phyloP scores from a whole-genome alignment of 1,140 invertebrate genomes.

The Sipha flava region DNA sequence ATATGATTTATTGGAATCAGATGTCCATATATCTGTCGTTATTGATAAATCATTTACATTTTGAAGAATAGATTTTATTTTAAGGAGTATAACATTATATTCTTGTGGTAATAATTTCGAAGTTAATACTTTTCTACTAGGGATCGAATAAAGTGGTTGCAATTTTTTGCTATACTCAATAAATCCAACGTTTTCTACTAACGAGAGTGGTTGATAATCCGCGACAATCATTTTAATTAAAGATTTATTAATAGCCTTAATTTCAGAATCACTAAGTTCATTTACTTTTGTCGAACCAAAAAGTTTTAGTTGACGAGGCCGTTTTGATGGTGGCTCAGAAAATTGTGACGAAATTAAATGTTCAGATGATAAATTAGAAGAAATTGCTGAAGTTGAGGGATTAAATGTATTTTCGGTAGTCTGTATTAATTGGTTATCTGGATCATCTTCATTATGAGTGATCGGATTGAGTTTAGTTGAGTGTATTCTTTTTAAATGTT shows the following conservation, averaged over 20 bases:
- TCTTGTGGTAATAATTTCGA: neutral
- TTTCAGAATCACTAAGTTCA: neutral
- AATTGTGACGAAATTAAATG: neutral
- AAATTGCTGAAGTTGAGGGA: neutral
- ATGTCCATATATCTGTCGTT: slow-evolving; percentile 13
- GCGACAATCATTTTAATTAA: neutral
- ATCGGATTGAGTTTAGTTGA: neutral
- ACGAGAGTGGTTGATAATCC: slow-evolving; percentile 8
- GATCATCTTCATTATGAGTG: neutral
- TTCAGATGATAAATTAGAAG: neutral
- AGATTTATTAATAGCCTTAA: neutral
- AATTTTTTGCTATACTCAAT: slow-evolving; percentile 9
- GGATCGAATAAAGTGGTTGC: slow-evolving; percentile 7
- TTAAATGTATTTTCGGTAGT: neutral
- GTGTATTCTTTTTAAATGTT: neutral
- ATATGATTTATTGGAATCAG: neutral
- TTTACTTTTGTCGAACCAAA: neutral
- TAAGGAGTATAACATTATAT: neutral
- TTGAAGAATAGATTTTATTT: neutral
- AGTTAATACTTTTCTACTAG: neutral
- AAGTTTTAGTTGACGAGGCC: neutral
- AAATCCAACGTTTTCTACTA: slow-evolving; percentile 28
- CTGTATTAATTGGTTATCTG: neutral
- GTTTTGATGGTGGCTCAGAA: neutral
- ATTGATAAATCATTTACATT: neutral